A percentile compares a stretch with the other conserved stretches of the same genome.
These are phyloP conservation scores for Leptosomus discolor DNA, from an alignment of 2,113 vertebrate species.

Conservation along the genomic window DNA sequence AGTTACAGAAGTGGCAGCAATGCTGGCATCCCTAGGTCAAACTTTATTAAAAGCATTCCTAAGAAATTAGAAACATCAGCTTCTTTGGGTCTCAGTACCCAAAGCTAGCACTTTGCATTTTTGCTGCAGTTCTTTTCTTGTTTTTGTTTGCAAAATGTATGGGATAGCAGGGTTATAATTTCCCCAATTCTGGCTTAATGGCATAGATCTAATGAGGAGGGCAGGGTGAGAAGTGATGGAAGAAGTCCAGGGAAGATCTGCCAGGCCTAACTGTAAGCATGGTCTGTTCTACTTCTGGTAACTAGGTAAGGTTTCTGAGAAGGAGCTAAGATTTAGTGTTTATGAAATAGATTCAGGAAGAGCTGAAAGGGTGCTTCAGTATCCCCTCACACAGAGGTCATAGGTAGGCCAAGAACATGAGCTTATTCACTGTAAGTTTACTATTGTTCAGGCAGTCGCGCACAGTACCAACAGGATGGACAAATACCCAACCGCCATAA, in stretches of 20 bases:
- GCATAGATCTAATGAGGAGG: not conserved
- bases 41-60: constrained; percentile 33
- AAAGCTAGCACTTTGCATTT: not conserved
- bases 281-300: not conserved
- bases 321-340: not conserved
- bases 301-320: not conserved
- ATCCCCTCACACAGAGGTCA: not conserved
- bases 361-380: not conserved
- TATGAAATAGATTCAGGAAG: not conserved
- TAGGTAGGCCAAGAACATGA: not conserved
- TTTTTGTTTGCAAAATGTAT: not conserved
- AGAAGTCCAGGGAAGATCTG: not conserved
- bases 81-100: not conserved
- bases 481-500: not conserved
- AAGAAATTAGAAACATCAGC: not conserved
- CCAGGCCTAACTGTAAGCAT: not conserved
- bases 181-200: not conserved
- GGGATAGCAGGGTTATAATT: not conserved
- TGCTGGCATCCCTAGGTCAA: constrained; percentile 19
- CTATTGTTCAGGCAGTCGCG: not conserved
- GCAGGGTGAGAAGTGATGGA: not conserved
- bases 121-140: not conserved
- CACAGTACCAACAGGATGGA: not conserved
- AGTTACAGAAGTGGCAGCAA: constrained; percentile 20
- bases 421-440: not conserved